A percentile compares a stretch with the other conserved stretches of the same genome.
Conservation (phyloP, 2,888 invertebrate genomes). For the Branchellion lobata region DNA sequence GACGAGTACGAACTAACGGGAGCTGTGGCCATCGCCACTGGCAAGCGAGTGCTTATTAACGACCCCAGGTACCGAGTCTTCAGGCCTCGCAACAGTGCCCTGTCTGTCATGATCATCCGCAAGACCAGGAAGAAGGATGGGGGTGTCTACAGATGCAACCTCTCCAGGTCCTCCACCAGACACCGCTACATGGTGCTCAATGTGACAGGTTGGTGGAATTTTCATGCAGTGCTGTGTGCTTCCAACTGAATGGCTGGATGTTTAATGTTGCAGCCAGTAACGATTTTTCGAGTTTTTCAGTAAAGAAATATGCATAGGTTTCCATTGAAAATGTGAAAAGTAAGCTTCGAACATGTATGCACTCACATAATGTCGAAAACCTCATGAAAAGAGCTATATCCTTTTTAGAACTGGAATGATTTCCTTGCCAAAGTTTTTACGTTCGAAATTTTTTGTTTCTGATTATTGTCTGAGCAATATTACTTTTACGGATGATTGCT, state of each 20-base stretch:
- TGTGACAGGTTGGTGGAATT: conserved; percentile 51
- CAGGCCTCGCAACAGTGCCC: conserved; percentile 52
- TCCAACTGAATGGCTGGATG: neutral
- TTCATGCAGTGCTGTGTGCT: neutral
- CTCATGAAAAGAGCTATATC: too few relatives aligned
- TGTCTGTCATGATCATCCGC: conserved; percentile 53
- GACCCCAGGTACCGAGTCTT: conserved; percentile 52
- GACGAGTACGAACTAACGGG: conserved; percentile 27
- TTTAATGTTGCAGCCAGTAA: neutral
- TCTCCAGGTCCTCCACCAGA: conserved; percentile 51
- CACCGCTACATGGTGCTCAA: conserved; percentile 54
- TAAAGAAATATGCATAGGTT: neutral
- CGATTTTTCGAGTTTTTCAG: neutral
- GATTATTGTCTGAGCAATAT: too few relatives aligned
- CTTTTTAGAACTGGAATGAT: too few relatives aligned
- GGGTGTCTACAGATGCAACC: conserved; percentile 53
- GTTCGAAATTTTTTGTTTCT: too few relatives aligned
- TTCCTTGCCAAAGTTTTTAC: too few relatives aligned
- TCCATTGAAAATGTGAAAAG: neutral
- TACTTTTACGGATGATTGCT: too few relatives aligned
- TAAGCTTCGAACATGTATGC: neutral
- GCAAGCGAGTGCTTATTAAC: conserved; percentile 50
- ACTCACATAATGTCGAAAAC: too few relatives aligned
- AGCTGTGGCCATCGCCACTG: conserved; percentile 49
- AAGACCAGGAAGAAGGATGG: conserved; percentile 52